These are phyloP conservation scores for Catostomus latipinnis DNA, from an alignment of 2,797 vertebrate species.

Conservation along the genomic window DNA sequence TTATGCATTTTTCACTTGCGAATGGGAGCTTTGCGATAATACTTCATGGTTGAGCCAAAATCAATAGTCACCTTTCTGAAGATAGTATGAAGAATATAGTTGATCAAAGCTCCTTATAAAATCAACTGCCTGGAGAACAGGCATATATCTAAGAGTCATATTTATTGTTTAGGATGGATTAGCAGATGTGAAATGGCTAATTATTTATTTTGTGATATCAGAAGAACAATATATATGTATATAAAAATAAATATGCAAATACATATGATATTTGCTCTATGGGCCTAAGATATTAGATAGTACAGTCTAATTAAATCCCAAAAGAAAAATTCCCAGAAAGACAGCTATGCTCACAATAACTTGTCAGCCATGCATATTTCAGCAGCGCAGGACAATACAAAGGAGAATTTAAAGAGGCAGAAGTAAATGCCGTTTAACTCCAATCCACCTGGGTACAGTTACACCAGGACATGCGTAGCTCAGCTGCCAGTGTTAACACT, in stretches of 20 bases:
- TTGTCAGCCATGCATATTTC: slow-evolving; percentile 48
- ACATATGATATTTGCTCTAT: no score
- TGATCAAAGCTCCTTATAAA: neutral
- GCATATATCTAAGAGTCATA: neutral
- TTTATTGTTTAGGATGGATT: neutral
- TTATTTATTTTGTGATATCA: neutral
- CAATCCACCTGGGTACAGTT: slow-evolving; percentile 64
- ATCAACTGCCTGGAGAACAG: neutral
- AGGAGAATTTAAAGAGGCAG: slow-evolving; percentile 49
- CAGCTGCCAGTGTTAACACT: slow-evolving; percentile 44
- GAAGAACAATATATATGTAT: no score
- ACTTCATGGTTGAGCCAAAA: neutral
- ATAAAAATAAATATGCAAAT: no score
- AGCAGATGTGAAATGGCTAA: neutral
- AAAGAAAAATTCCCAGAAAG: neutral
- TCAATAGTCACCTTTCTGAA: slow-evolving; percentile 9
- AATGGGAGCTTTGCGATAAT: neutral
- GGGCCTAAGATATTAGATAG: neutral
- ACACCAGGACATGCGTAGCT: slow-evolving; percentile 59
- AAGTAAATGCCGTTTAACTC: slow-evolving; percentile 48
- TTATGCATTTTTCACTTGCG: neutral
- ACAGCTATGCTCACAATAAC: slow-evolving; percentile 14
- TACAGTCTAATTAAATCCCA: neutral
- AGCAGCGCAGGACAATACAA: slow-evolving; percentile 30
- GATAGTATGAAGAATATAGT: neutral